phyloP scores from a whole-genome alignment of 2,888 invertebrate species.

The Galerucella calmariensis region DNA sequence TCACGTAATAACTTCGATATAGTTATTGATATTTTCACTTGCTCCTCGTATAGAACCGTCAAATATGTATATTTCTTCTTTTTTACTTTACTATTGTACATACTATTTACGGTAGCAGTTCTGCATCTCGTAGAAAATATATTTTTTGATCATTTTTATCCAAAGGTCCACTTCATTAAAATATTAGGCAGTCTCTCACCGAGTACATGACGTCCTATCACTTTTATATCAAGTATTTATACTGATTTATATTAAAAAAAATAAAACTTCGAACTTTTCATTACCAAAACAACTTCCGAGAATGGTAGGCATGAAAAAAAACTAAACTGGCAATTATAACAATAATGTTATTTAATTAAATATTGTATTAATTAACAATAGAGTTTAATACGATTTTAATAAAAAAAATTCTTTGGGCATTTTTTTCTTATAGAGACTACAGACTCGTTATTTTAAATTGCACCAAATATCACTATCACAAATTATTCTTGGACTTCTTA shows the following conservation, averaged over 20 bases:
- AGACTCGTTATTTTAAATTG: conserved; percentile 23
- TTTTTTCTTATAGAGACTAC: conserved; percentile 49
- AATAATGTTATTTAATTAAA: conserved; percentile 63
- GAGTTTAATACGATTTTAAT: conserved; percentile 65
- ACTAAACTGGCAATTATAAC: conserved; percentile 59
- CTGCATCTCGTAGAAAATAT: neutral
- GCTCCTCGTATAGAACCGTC: too few relatives aligned
- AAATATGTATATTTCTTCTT: too few relatives aligned
- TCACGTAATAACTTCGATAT: too few relatives aligned
- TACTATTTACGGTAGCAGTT: too few relatives aligned
- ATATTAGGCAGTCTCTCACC: conserved; percentile 43
- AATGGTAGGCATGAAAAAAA: conserved; percentile 47
- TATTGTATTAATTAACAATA: conserved; percentile 60
- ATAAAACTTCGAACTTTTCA: conserved; percentile 64
- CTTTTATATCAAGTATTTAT: conserved; percentile 66
- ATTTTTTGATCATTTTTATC: conserved; percentile 16
- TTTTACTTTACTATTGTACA: too few relatives aligned
- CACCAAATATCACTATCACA: conserved; percentile 29
- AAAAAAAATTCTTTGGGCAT: conserved; percentile 64
- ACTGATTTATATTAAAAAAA: conserved; percentile 60
- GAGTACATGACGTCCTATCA: conserved; percentile 59
- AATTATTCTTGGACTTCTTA: conserved; percentile 8
- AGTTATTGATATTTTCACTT: too few relatives aligned
- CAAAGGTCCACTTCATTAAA: conserved; percentile 5
- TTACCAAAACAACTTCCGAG: conserved; percentile 58